Percentiles rank a stretch among this genome's conserved stretches.
Conservation (phyloP, 2,888 invertebrate genomes). For the Sabatieria punctata region DNA sequence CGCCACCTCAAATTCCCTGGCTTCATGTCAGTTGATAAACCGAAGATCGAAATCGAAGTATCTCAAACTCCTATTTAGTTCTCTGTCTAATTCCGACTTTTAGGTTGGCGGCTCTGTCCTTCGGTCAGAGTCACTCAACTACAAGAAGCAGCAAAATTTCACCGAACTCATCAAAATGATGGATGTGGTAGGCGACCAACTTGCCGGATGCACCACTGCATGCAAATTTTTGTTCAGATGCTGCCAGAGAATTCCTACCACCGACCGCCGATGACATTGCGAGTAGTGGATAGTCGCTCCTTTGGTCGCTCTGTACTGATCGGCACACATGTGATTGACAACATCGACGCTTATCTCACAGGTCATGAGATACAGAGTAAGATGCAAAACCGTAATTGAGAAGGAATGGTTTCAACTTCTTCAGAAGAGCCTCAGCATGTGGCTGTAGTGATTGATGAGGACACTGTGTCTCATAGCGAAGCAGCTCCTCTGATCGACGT, state of each 20-base stretch:
- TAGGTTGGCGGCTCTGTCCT: slow-evolving; percentile 35
- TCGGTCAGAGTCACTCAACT: slow-evolving; percentile 34
- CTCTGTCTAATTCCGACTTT: too few species aligned
- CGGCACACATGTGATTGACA: slow-evolving; percentile 65
- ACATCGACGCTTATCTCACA: too few species aligned
- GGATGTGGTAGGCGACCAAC: slow-evolving; percentile 32
- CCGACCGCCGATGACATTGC: slow-evolving; percentile 69
- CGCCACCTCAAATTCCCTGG: slow-evolving; percentile 31
- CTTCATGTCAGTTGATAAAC: slow-evolving; percentile 32
- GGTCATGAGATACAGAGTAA: too few species aligned
- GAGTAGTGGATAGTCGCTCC: slow-evolving; percentile 70
- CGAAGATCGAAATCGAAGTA: slow-evolving; percentile 37
- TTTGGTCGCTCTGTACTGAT: slow-evolving; percentile 71
- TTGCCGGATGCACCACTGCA: neutral
- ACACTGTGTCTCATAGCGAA: too few species aligned
- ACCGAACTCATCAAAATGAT: slow-evolving; percentile 35
- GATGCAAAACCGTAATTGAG: too few species aligned
- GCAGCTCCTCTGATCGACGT: too few species aligned
- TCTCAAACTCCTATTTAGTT: too few species aligned
- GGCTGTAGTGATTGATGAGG: too few species aligned
- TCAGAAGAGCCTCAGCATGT: too few species aligned
- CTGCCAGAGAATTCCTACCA: slow-evolving; percentile 74
- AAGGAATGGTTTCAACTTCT: too few species aligned
- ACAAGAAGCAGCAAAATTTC: slow-evolving; percentile 38
- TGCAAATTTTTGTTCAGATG: slow-evolving; percentile 29